Evolutionary conservation across 2,888 invertebrate species (phyloP).

Genomic region (Sinhomidia bicolor): DNA sequence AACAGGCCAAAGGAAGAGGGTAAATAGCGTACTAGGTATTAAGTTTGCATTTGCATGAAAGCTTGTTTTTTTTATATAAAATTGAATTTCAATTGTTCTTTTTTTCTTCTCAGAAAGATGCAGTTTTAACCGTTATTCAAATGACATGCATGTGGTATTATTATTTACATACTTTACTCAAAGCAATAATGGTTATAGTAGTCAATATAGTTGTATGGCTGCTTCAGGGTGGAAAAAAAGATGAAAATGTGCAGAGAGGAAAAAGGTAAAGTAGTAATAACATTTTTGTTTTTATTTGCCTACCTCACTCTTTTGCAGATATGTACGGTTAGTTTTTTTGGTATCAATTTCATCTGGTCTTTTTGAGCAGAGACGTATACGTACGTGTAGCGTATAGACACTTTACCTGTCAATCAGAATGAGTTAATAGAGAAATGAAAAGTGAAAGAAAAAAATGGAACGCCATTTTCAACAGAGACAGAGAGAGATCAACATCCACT

Average conservation of each 20-base stretch:
- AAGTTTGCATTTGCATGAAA: neutral
- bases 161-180: neutral
- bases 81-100: constrained; percentile 4
- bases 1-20: neutral
- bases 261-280: neutral
- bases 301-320: neutral
- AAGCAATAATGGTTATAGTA: neutral
- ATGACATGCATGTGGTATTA: constrained; percentile 26
- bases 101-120: neutral
- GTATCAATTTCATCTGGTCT: constrained; percentile 30
- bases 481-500: neutral
- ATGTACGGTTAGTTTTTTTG: neutral
- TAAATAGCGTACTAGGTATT: neutral
- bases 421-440: constrained; percentile 48
- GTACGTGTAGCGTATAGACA: too few relatives aligned
- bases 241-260: neutral
- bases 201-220: neutral
- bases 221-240: neutral
- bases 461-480: neutral
- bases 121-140: constrained; percentile 21
- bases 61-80: neutral
- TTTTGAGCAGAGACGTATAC: neutral
- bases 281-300: neutral
- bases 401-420: constrained; percentile 26
- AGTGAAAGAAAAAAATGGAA: constrained; percentile 1